phyloP scores from a whole-genome alignment of 2,888 invertebrate species.

The Cinara cedri region DNA sequence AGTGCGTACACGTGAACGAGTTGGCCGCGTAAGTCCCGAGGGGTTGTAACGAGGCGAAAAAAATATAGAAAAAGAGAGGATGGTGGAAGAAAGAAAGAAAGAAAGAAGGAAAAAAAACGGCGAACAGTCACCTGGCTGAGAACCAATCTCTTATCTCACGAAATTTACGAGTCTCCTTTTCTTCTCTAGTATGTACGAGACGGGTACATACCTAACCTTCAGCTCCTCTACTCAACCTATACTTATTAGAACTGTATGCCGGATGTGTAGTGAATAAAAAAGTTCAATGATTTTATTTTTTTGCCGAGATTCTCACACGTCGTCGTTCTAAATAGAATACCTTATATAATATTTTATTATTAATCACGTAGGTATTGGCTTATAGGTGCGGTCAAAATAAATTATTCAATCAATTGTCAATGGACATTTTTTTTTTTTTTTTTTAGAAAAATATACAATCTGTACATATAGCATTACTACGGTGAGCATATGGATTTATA shows the following conservation, averaged over 20 bases:
- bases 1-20: slow-evolving; percentile 36
- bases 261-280: slow-evolving; percentile 21
- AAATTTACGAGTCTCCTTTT: slow-evolving; percentile 49
- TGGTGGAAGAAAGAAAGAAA: too few relatives aligned
- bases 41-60: slow-evolving; percentile 8
- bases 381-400: too few relatives aligned
- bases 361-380: too few relatives aligned
- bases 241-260: slow-evolving; percentile 13
- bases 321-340: too few relatives aligned
- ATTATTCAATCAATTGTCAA: too few relatives aligned
- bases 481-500: too few relatives aligned
- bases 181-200: neutral
- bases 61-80: neutral
- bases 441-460: too few relatives aligned
- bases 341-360: too few relatives aligned
- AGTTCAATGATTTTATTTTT: slow-evolving; percentile 36
- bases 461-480: too few relatives aligned
- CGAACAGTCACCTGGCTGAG: slow-evolving; percentile 47
- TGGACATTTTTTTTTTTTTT: too few relatives aligned
- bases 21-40: slow-evolving; percentile 28
- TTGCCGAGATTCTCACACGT: slow-evolving; percentile 24
- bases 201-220: too few relatives aligned
- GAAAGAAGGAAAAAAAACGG: neutral
- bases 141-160: slow-evolving; percentile 51
- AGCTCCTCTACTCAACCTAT: too few relatives aligned